Evolutionary conservation across 2,888 invertebrate species (phyloP), one percentile per base, ranked within the genome.

Genomic region (Mycalesis mineus): DNA sequence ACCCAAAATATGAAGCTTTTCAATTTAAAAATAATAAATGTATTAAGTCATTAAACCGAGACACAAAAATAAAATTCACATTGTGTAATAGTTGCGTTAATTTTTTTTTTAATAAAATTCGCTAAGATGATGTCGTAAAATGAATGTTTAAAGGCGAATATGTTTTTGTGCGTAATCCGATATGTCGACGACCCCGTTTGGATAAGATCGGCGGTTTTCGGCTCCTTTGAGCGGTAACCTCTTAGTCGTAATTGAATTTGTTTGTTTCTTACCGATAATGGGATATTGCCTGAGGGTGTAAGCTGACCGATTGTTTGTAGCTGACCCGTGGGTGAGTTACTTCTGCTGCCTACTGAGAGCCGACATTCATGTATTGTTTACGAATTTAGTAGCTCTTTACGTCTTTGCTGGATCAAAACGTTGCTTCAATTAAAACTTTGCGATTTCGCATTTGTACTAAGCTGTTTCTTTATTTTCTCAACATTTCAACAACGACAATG

Each of bases 171-270:
- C 74, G 68, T 74, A 78, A 75, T 73, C 67, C 65, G 72, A 82
- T 78, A 77, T 70, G 65, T 73, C 73, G 78, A 77, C 71, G 80
- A 80, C 80, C 82, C 66, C 72, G 68, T 72, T 78, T 67, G 72
- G 72, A 66, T 67, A 73, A 62, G 72, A 72, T 79, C 77, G 76
- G 79, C 76, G 75, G 75, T 72, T 63, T 68, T 77, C 87, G 87
- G 85, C 74, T 67, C 72, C 82, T 87, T 86, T 84, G 82, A 82
- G 74, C 62, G 68, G 79, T 83, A 85, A 86, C 84, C 88, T 86
- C 86, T 88, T 87, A 87, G 88, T 86, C 82, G 85, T 88, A 87
- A 88, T 87, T 88, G 88, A 87, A 81, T 88, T 88, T 88, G 84
- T 86, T 87, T 86, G 88, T 88, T 80, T 76, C 74, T 73, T 71